Base-by-base conservation (phyloP, 2,113 vertebrate genomes). In the Eulemur macaco region DNA sequence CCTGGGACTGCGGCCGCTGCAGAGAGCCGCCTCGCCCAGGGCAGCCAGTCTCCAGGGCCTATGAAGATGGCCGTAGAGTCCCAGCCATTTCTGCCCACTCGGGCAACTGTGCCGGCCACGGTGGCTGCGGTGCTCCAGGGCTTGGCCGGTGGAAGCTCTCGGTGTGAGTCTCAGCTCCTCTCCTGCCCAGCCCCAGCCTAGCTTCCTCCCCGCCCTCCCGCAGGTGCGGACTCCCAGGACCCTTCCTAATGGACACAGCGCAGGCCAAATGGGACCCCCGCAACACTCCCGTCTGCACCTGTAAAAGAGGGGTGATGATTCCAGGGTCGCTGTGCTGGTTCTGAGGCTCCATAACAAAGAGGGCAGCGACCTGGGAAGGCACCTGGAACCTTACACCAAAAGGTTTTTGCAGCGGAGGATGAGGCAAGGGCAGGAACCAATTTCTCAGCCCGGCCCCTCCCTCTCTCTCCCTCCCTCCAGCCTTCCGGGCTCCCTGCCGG, bases 1-100 rank as follows among this genome's bases (percentile, higher is more conserved):
- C 31, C 21, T 45, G 52, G 64, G 42, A 31, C 5, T 1, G 8
- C 17, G 20, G 8, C 58, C 31, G 39, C 58, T 69, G 17, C 34
- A 20, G 21, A n/a, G 13, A 29, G 5, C 34, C 2, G 2, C n/a
- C 50, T 29, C 7, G 1, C 7, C 18, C 8, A 29, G 18, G 14
- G 8, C 25, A 20, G 34, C 74, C n/a, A 3, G 0, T 20, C 15
- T 64, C 17, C 17, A 29, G 5, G 29, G 7, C 39, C 37, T n/a
- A n/a, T n/a, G n/a, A n/a, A n/a, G n/a, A n/a, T n/a, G n/a, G n/a
- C n/a, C 8, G 4, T 1, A 50, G 34, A 50, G 50, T 29, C 37
- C 77, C 63, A 25, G 10, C 34, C 64, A 8, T 23, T 12, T 17
- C 86, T 85, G 92, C 86, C 42, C 23, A 34, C 42, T 31, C 6